Evolutionary conservation across 2,113 vertebrate species (phyloP).

Genomic region (Fukomys damarensis): DNA sequence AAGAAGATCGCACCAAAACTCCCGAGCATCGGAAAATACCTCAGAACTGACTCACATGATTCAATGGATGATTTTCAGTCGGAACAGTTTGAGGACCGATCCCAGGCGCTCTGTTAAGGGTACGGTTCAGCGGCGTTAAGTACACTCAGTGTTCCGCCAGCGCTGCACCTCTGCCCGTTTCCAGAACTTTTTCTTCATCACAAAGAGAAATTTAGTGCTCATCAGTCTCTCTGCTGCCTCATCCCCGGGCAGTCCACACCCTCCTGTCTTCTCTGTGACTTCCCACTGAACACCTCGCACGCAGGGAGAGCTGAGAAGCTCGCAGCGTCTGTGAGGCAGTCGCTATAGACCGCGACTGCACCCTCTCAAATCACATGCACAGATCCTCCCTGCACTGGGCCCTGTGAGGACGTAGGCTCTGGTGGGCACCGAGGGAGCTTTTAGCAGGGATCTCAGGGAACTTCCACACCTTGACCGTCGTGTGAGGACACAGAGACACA

Average conservation of each 20-base stretch:
- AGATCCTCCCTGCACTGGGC: background rate
- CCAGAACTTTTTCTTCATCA: background rate
- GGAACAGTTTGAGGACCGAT: no score
- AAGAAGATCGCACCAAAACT: background rate
- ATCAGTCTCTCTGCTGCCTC: background rate
- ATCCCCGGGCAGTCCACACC: background rate
- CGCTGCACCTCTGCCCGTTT: background rate
- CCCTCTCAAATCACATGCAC: background rate
- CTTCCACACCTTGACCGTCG: no score
- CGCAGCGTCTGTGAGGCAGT: background rate
- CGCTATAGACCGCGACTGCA: background rate
- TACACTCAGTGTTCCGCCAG: background rate
- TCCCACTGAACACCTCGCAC: background rate
- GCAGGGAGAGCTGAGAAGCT: background rate
- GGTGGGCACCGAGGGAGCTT: background rate
- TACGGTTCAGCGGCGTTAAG: background rate
- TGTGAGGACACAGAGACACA: background rate
- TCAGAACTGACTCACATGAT: background rate
- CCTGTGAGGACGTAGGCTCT: background rate
- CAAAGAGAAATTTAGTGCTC: background rate
- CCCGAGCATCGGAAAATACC: background rate
- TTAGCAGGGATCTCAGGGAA: background rate
- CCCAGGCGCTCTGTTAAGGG: background rate
- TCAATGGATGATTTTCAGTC: background rate
- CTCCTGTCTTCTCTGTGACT: background rate